A percentile compares a stretch with the other conserved stretches of the same genome.
Evolutionary conservation across 2,113 vertebrate species (phyloP).

Genomic region (Myanophis thanlyinensis): DNA sequence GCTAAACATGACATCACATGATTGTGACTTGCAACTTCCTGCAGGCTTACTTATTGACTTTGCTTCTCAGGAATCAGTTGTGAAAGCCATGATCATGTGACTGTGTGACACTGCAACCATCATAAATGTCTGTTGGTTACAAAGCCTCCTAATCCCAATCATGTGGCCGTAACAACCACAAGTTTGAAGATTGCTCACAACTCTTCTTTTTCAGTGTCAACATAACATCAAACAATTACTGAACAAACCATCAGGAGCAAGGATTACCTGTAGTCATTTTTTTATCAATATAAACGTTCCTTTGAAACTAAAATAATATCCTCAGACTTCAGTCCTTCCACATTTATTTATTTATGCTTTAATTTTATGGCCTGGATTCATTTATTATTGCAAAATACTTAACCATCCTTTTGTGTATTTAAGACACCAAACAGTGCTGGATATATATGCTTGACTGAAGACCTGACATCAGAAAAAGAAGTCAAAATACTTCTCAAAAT

Average conservation of each 20-base stretch:
- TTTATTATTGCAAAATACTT: background rate
- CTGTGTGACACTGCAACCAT: background rate
- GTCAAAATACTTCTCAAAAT: background rate
- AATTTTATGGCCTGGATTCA: background rate
- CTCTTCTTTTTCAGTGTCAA: background rate
- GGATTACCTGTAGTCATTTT: background rate
- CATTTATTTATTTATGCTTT: background rate
- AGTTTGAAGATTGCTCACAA: background rate
- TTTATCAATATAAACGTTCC: background rate
- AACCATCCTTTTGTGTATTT: background rate
- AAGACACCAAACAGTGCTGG: background rate
- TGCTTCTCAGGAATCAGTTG: background rate
- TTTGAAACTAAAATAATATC: background rate
- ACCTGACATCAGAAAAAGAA: background rate
- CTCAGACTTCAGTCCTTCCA: background rate
- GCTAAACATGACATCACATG: background rate
- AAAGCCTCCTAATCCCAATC: background rate
- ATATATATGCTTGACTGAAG: background rate
- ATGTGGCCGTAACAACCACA: background rate
- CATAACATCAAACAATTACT: background rate
- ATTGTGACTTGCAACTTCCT: background rate
- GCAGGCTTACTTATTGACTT: background rate
- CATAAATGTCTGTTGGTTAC: background rate
- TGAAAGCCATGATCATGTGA: background rate
- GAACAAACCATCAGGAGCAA: background rate